phyloP scores from a whole-genome alignment of 2,888 invertebrate genomes.

The Dicranocentrus wangi region DNA sequence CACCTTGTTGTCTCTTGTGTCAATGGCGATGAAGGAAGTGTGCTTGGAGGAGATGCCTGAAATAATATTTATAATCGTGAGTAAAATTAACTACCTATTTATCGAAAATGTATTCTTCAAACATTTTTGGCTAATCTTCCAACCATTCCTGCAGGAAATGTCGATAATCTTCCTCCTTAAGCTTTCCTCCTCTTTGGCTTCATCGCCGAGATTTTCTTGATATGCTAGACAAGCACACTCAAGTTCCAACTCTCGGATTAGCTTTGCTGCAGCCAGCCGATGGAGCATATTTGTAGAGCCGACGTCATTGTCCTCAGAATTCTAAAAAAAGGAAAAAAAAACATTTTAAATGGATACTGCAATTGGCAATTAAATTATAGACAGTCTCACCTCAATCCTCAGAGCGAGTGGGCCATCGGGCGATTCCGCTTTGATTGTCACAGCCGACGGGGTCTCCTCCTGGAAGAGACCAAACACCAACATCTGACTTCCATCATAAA shows the following conservation, averaged over 20 bases:
- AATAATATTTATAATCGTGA: not conserved
- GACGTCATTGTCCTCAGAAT: constrained; percentile 51
- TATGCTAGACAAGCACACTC: constrained; percentile 57
- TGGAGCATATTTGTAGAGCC: constrained; percentile 67
- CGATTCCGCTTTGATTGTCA: constrained; percentile 66
- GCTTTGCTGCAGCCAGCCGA: constrained; percentile 67
- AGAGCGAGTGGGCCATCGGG: constrained; percentile 70
- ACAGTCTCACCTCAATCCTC: constrained; percentile 49
- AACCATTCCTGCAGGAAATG: constrained; percentile 68
- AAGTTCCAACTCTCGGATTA: constrained; percentile 69
- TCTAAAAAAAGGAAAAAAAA: not conserved
- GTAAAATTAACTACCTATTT: not conserved
- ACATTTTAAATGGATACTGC: not conserved
- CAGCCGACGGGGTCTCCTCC: constrained; percentile 55
- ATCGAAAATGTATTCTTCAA: too few species aligned
- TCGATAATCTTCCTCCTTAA: constrained; percentile 65
- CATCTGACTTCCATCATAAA: constrained; percentile 72
- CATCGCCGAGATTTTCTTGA: constrained; percentile 6
- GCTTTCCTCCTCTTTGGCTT: constrained; percentile 10
- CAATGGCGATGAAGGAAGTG: constrained; percentile 71
- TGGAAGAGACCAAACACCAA: constrained; percentile 69
- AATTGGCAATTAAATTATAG: not conserved
- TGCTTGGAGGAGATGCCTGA: constrained; percentile 69
- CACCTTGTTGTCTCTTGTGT: constrained; percentile 32
- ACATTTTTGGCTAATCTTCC: not conserved